phyloP scores from a whole-genome alignment of 2,888 invertebrate genomes.

The Scaptomyza caliginosa region DNA sequence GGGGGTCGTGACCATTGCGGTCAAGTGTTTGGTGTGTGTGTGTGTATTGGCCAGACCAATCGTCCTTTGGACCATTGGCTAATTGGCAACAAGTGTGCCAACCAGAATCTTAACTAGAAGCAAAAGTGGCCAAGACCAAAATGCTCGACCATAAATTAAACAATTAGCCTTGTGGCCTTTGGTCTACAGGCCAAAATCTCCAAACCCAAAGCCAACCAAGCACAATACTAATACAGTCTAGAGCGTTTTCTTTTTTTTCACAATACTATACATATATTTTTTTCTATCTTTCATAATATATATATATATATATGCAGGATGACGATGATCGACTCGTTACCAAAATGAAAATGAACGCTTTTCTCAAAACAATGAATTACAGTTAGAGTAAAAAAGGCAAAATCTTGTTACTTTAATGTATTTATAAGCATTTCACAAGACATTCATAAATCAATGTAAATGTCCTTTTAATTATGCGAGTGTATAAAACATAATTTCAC shows the following conservation, averaged over 20 bases:
- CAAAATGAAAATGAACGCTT: no score
- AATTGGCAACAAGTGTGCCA: constrained; percentile 47
- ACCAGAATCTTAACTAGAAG: constrained; percentile 11
- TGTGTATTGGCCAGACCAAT: not conserved
- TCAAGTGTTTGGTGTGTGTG: constrained; percentile 28
- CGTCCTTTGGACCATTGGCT: constrained; percentile 21
- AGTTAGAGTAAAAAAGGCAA: no score
- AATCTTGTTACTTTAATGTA: no score
- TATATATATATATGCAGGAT: no score
- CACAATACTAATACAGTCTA: no score
- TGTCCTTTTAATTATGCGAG: constrained; percentile 65
- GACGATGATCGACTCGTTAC: no score
- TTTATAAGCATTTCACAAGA: no score
- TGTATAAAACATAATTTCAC: constrained; percentile 61
- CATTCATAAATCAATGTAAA: no score
- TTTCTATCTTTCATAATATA: no score
- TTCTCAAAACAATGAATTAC: no score
- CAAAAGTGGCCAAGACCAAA: not conserved
- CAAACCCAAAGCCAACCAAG: constrained; percentile 7
- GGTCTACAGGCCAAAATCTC: constrained; percentile 14
- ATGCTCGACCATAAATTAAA: constrained; percentile 53
- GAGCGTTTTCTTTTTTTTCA: no score
- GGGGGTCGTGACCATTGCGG: constrained; percentile 13
- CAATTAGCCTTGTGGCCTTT: constrained; percentile 46
- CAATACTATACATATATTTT: no score